Base-by-base conservation (phyloP, 2,888 invertebrate genomes). In the Lobophora halterata region DNA sequence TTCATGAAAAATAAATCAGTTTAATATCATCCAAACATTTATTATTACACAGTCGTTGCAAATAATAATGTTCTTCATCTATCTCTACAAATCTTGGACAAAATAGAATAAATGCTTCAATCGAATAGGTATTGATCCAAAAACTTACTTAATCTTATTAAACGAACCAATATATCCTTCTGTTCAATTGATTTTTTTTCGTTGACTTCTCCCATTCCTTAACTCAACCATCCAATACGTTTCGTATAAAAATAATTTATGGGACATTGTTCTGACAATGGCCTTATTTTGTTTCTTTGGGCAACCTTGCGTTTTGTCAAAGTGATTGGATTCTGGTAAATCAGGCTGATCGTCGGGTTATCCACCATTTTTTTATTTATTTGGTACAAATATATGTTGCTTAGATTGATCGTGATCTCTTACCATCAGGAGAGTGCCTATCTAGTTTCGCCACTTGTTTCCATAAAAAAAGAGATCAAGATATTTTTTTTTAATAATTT, bases 221-320 rank as follows among this genome's bases (percentile, higher is more conserved):
- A 23, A 32, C 32, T 32, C 23, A 26, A 26, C 31, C 28, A 27
- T 26, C 40, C 45, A 48, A 51, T 48, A 40, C 35, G 31, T 37
- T 41, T 34, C 46, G 44, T 44, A 51, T 51, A 51, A 51, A 48
- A 46, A 48, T 51, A 51, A 51, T 51, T 46, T 48, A 51, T 51
- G 30, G 44, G 28, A 31, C 33, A 48, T 39, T 46, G 43, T 51
- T 46, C 51, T 46, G 48, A 43, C 40, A 46, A 36, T 44, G 46
- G 29, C 29, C 43, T 48, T 46, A 37, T 41, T 37, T 51, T 46
- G 35, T 38, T 39, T 31, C 29, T 37, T 43, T 43, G 29, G 37
- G 10, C 21, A 18, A 30, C 29, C 17, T 33, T 33, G 43, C 37
- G 37, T 34, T 43, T 43, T 37, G 28, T 29, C 37, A 29, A 29